Percentiles rank a stretch among this genome's conserved stretches.
Evolutionary conservation across 2,113 vertebrate genomes (phyloP).

Genomic region (Eptesicus fuscus): DNA sequence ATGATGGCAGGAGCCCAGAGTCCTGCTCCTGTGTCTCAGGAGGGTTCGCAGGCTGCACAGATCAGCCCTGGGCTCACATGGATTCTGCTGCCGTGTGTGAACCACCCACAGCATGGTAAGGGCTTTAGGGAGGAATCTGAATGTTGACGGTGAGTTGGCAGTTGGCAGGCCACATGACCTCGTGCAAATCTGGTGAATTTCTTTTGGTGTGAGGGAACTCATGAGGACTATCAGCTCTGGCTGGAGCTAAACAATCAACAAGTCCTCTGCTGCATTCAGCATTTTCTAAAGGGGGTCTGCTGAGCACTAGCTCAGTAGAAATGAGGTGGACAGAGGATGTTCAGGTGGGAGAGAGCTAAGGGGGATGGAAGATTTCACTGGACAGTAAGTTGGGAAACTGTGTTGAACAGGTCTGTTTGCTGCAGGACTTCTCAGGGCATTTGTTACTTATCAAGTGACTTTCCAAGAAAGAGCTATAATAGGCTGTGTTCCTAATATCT

Average conservation of each 20-base stretch:
- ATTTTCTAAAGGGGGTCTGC: neutral
- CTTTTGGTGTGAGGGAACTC: neutral
- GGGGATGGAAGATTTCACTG: neutral
- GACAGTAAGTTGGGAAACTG: neutral
- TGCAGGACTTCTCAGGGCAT: neutral
- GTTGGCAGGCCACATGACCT: neutral
- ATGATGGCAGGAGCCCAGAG: neutral
- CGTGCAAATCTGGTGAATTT: neutral
- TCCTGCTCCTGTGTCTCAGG: neutral
- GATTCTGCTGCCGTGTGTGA: accelerated
- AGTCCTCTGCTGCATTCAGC: neutral
- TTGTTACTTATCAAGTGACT: neutral
- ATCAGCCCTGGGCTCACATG: neutral
- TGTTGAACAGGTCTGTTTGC: neutral
- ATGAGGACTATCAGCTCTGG: neutral
- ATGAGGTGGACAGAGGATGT: neutral
- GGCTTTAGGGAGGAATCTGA: neutral
- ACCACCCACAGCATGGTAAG: neutral
- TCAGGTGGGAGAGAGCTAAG: neutral
- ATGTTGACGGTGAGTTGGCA: neutral
- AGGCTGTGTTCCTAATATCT: neutral
- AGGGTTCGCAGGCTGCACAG: neutral
- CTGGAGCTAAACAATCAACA: neutral
- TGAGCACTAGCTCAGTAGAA: neutral
- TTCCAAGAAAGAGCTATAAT: neutral